phyloP scores from a whole-genome alignment of 2,888 invertebrate genomes.

The Timema podura region DNA sequence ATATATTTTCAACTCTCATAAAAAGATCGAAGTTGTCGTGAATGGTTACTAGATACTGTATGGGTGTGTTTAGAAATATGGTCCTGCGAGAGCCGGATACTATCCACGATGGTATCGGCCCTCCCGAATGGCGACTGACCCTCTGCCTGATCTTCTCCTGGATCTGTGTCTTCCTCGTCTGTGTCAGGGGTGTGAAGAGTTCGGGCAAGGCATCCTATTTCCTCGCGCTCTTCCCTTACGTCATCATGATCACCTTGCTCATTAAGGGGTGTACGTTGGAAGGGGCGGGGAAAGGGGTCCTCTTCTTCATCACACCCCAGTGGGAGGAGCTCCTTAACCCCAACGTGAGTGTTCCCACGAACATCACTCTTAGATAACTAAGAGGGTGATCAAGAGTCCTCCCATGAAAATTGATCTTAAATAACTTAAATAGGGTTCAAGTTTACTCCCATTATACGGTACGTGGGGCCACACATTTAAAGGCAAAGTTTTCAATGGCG shows the following conservation, averaged over 20 bases:
- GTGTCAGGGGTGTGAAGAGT: conserved; percentile 69
- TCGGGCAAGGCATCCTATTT: conserved; percentile 83
- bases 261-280: conserved; percentile 53
- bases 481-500: too few species aligned
- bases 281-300: conserved; percentile 69
- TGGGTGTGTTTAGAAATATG: too few species aligned
- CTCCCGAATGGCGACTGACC: conserved; percentile 65
- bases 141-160: conserved; percentile 64
- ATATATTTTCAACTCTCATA: too few species aligned
- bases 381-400: too few species aligned
- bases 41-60: too few species aligned
- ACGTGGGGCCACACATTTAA: too few species aligned
- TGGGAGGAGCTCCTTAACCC: conserved; percentile 70
- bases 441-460: too few species aligned
- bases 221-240: conserved; percentile 81
- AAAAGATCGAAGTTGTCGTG: too few species aligned
- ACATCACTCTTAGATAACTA: too few species aligned
- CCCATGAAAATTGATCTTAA: too few species aligned
- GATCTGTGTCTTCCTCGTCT: conserved; percentile 63
- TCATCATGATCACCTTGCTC: conserved; percentile 69
- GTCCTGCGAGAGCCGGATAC: conserved; percentile 50
- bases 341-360: conserved; percentile 47
- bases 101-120: conserved; percentile 46
- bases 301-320: conserved; percentile 74
- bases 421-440: too few species aligned